phyloP scores from a whole-genome alignment of 2,888 invertebrate species.

The Oxystoma pomonae region DNA sequence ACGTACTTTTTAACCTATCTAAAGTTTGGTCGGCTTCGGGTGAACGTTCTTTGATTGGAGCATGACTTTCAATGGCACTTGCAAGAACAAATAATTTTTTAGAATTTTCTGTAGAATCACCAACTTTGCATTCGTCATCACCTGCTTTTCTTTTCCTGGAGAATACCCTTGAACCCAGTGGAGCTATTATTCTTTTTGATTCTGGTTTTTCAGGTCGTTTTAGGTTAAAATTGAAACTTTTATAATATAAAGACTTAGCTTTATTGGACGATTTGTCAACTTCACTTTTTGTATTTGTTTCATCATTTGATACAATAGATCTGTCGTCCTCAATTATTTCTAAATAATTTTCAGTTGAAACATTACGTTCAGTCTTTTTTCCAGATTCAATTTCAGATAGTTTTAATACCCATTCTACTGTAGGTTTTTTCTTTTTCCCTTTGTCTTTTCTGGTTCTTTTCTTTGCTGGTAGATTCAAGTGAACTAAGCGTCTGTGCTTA shows the following conservation, averaged over 20 bases:
- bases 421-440: background rate
- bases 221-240: too few species aligned
- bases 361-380: too few species aligned
- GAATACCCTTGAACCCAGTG: background rate
- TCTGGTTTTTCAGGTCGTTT: too few species aligned
- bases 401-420: background rate
- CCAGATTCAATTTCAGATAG: background rate
- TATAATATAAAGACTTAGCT: too few species aligned
- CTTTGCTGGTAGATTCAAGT: background rate
- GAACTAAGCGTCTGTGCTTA: background rate
- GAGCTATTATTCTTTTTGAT: too few species aligned
- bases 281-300: too few species aligned
- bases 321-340: too few species aligned
- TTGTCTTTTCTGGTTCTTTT: background rate
- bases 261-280: too few species aligned
- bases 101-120: too few species aligned
- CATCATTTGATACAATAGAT: too few species aligned
- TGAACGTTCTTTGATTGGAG: background rate
- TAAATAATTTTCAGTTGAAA: too few species aligned
- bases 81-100: background rate
- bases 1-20: background rate
- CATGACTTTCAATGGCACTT: background rate
- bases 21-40: background rate
- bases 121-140: too few species aligned
- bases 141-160: background rate